Percentiles rank a stretch among this genome's conserved stretches.
Evolutionary conservation across 2,888 invertebrate species (phyloP).

Genomic region (Mesoligia furuncula): DNA sequence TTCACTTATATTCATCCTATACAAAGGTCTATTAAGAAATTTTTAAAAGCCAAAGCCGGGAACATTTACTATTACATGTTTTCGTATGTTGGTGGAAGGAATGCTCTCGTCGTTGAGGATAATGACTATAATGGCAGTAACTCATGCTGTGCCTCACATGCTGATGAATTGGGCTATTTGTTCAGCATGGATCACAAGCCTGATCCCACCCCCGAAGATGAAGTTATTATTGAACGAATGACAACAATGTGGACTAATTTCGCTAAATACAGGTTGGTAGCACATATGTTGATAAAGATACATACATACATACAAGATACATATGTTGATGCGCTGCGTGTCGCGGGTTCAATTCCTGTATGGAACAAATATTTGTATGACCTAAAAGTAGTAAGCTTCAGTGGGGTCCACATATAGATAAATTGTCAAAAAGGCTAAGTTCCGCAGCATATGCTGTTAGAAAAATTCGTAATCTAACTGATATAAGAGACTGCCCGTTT

Average conservation of each 20-base stretch:
- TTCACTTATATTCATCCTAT: constrained; percentile 73
- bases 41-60: constrained; percentile 65
- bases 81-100: constrained; percentile 63
- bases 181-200: constrained; percentile 66
- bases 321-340: no score
- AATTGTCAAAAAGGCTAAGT: no score
- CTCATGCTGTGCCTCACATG: constrained; percentile 70
- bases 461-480: no score
- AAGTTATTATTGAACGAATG: constrained; percentile 75
- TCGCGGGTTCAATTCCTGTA: no score
- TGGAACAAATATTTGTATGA: no score
- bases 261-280: constrained; percentile 77
- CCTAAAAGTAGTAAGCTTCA: no score
- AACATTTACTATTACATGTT: constrained; percentile 79
- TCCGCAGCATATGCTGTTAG: no score
- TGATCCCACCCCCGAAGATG: constrained; percentile 68
- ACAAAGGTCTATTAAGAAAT: constrained; percentile 72
- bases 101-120: constrained; percentile 60
- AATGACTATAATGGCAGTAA: constrained; percentile 35
- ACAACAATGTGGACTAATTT: constrained; percentile 84
- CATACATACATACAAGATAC: no score
- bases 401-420: no score
- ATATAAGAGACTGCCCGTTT: no score
- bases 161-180: constrained; percentile 78
- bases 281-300: neutral